Percentiles rank a stretch among this genome's conserved stretches.
Evolutionary conservation across 2,797 vertebrate species (phyloP).

Genomic region (Amblyraja radiata): DNA sequence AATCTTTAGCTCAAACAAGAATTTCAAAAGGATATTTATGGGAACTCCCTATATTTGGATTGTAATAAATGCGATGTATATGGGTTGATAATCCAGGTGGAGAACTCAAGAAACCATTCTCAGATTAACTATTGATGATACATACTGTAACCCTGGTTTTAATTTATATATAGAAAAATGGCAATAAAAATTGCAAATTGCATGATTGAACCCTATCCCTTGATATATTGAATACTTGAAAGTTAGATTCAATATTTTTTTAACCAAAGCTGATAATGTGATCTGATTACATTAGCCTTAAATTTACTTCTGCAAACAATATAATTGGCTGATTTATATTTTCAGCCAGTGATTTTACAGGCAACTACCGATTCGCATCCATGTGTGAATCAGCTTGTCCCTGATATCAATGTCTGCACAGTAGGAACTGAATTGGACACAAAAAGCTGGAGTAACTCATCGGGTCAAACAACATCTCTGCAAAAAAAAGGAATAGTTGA

Average conservation of each 20-base stretch:
- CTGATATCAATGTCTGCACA: no score
- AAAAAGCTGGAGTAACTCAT: no score
- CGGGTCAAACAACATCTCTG: no score
- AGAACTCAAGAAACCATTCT: not conserved
- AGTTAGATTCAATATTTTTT: not conserved
- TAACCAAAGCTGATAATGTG: not conserved
- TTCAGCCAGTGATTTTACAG: no score
- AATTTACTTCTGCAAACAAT: not conserved
- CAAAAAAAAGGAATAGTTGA: no score
- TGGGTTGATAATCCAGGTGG: not conserved
- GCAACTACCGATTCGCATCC: no score
- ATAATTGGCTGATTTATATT: not conserved
- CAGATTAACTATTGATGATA: not conserved
- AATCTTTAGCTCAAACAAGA: not conserved
- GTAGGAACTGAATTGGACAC: no score
- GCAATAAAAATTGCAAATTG: not conserved
- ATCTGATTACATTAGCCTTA: not conserved
- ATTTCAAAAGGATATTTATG: not conserved
- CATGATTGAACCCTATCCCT: not conserved
- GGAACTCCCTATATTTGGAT: not conserved
- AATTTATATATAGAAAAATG: not conserved
- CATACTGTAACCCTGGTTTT: not conserved
- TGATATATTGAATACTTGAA: not conserved
- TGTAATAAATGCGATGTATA: not conserved
- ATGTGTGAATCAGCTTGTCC: no score